phyloP scores from a whole-genome alignment of 2,888 invertebrate genomes.

The Chymomyza caudatula region DNA sequence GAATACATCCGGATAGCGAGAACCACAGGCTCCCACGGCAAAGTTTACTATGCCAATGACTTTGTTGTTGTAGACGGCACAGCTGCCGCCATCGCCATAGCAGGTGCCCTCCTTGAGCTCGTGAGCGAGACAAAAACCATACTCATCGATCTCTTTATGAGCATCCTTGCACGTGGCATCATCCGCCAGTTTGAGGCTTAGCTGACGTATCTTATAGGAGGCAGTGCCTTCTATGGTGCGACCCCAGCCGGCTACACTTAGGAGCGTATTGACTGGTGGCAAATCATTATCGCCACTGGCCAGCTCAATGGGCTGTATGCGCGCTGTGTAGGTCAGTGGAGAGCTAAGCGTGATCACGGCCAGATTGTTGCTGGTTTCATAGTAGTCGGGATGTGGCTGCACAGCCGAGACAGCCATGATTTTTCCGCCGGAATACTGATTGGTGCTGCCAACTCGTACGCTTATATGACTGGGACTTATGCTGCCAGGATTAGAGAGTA shows the following conservation, averaged over 20 bases:
- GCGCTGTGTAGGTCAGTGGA: slow-evolving; percentile 47
- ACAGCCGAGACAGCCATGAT: slow-evolving; percentile 50
- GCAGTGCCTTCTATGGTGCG: slow-evolving; percentile 40
- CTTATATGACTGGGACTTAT: slow-evolving; percentile 45
- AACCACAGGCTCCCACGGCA: slow-evolving; percentile 71
- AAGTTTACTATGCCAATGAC: slow-evolving; percentile 67
- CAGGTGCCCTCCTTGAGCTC: slow-evolving; percentile 68
- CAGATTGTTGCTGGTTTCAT: slow-evolving; percentile 61
- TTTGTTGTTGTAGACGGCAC: slow-evolving; percentile 60
- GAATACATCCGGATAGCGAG: slow-evolving; percentile 71
- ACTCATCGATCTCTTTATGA: slow-evolving; percentile 41
- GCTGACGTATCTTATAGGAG: slow-evolving; percentile 60
- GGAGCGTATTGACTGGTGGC: slow-evolving; percentile 45
- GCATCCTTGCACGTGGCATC: slow-evolving; percentile 54
- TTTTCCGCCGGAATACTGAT: slow-evolving; percentile 71
- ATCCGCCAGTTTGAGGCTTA: slow-evolving; percentile 43
- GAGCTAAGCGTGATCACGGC: slow-evolving; percentile 64
- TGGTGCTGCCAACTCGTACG: slow-evolving; percentile 75
- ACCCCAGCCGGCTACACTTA: slow-evolving; percentile 76
- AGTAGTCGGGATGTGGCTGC: slow-evolving; percentile 58
- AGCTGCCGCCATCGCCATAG: slow-evolving; percentile 74
- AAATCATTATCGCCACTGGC: slow-evolving; percentile 22
- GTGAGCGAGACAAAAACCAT: slow-evolving; percentile 68
- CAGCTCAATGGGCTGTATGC: slow-evolving; percentile 59
- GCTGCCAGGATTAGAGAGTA: slow-evolving; percentile 2